These are phyloP conservation scores for Babylonia areolata DNA, from an alignment of 1,140 invertebrate genomes.

Conservation along the genomic window DNA sequence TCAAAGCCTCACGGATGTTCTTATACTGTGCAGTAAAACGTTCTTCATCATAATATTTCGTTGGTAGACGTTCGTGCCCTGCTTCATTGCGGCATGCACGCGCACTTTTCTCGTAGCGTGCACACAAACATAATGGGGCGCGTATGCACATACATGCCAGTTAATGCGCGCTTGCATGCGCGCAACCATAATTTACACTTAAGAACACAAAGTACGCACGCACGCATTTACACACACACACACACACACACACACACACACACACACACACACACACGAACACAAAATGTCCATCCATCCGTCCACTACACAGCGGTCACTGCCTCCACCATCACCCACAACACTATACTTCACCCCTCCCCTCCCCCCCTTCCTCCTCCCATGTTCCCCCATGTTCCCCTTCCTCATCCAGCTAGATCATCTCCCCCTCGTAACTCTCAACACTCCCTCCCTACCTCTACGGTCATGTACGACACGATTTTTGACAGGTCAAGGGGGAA, in stretches of 20 bases:
- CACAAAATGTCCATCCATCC: too few species aligned
- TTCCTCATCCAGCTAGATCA: too few species aligned
- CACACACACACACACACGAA: too few species aligned
- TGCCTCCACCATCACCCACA: neutral
- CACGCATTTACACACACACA: neutral
- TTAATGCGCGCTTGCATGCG: neutral
- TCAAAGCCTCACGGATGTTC: too few species aligned
- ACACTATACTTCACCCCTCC: neutral
- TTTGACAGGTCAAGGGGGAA: neutral
- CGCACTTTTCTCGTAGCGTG: too few species aligned
- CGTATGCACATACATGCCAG: neutral
- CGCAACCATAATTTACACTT: neutral
- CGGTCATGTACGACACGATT: neutral
- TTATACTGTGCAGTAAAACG: too few species aligned
- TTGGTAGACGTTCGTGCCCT: neutral
- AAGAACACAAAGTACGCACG: too few species aligned
- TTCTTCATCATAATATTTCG: neutral
- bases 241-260: neutral
- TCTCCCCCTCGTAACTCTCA: neutral
- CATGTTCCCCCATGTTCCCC: too few species aligned
- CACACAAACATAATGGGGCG: too few species aligned
- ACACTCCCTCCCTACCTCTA: too few species aligned
- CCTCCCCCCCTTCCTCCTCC: neutral
- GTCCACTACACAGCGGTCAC: neutral
- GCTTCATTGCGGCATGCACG: neutral